phyloP scores from a whole-genome alignment of 2,797 vertebrate species.

The Botia almorhae region DNA sequence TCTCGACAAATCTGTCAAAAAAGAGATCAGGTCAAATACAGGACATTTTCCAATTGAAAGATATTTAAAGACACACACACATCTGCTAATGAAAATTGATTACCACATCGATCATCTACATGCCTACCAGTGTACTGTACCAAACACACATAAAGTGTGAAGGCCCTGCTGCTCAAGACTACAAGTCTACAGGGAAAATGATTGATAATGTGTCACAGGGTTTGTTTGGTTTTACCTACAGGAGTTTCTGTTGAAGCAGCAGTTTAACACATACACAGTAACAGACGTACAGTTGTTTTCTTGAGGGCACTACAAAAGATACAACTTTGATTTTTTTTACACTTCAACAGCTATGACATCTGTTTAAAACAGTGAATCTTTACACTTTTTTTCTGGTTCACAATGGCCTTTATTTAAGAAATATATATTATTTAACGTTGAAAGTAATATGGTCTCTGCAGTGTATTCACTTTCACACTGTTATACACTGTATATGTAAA shows the following conservation, averaged over 20 bases:
- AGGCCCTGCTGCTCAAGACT: too few relatives aligned
- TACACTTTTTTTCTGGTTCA: too few relatives aligned
- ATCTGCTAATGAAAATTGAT: not conserved
- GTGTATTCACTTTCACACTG: too few relatives aligned
- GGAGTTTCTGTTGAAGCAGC: not conserved
- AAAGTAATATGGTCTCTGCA: too few relatives aligned
- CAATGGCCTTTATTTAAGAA: too few relatives aligned
- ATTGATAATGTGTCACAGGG: not conserved
- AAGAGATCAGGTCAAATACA: not conserved
- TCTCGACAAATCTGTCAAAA: conserved; percentile 90
- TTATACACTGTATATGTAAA: too few relatives aligned
- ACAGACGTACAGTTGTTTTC: not conserved
- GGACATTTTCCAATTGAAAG: not conserved
- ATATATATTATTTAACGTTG: too few relatives aligned
- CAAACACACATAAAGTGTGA: not conserved
- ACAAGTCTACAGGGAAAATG: not conserved
- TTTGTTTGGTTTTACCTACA: not conserved
- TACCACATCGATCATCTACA: not conserved
- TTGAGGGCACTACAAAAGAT: too few relatives aligned
- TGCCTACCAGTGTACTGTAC: not conserved
- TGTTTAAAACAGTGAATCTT: too few relatives aligned
- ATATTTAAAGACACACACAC: conserved; percentile 10
- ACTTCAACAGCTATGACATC: too few relatives aligned
- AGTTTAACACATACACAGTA: not conserved
- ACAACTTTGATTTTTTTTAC: too few relatives aligned